A percentile compares a stretch with the other conserved stretches of the same genome.
Evolutionary conservation across 2,888 invertebrate species (phyloP).

Genomic region (Malthinus flaveolus): DNA sequence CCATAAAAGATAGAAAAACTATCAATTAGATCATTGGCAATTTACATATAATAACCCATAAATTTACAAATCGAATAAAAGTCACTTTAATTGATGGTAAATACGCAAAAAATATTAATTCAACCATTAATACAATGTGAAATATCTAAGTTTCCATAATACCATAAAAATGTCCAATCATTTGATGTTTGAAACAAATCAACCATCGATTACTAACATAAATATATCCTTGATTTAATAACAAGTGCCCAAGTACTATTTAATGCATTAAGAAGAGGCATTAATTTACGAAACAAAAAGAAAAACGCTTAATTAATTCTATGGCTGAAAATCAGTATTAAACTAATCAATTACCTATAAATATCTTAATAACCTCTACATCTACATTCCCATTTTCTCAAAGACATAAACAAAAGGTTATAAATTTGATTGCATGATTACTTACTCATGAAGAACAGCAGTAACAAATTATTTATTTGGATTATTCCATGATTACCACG

Average conservation of each 20-base stretch:
- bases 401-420: background rate
- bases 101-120: slow-evolving; percentile 11
- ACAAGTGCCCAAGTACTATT: slow-evolving; percentile 5
- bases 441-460: background rate
- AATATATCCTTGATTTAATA: slow-evolving; percentile 19
- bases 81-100: too few species aligned
- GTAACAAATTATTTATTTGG: slow-evolving; percentile 11
- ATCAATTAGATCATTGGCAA: too few species aligned
- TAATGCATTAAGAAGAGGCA: slow-evolving; percentile 3
- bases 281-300: background rate
- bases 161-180: slow-evolving; percentile 10
- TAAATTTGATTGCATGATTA: background rate
- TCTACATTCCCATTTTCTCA: background rate
- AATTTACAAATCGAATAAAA: too few species aligned
- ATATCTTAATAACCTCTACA: background rate
- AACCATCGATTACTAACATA: slow-evolving; percentile 24
- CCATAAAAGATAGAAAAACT: too few species aligned
- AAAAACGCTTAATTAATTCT: background rate
- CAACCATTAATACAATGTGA: slow-evolving; percentile 12
- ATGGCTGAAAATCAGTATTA: background rate
- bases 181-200: slow-evolving; percentile 25
- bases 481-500: slow-evolving; percentile 13
- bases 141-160: slow-evolving; percentile 15
- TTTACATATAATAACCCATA: too few species aligned
- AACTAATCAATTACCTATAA: background rate